A percentile compares a stretch with the other conserved stretches of the same genome.
Evolutionary conservation across 2,113 vertebrate genomes (phyloP).

Genomic region (Meriones unguiculatus): DNA sequence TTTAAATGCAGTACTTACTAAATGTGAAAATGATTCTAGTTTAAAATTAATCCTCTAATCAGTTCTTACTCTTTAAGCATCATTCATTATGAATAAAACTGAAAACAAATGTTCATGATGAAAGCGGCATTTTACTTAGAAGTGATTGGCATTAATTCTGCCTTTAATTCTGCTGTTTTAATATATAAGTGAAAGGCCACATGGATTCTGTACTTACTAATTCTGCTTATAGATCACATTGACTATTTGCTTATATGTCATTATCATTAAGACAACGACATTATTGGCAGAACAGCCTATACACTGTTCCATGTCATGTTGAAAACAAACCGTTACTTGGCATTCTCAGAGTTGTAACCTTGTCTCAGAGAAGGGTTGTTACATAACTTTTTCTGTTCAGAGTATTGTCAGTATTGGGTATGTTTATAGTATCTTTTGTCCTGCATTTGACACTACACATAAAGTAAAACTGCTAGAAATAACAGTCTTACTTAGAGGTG

Average conservation of each 20-base stretch:
- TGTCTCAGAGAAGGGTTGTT: slow-evolving; percentile 75
- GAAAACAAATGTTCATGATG: slow-evolving; percentile 50
- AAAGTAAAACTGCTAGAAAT: slow-evolving; percentile 44
- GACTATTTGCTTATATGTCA: slow-evolving; percentile 13
- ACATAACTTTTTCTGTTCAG: slow-evolving; percentile 68
- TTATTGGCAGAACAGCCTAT: neutral
- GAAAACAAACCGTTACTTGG: neutral
- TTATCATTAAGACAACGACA: neutral
- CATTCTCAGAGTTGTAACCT: slow-evolving; percentile 75
- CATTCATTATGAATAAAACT: slow-evolving; percentile 55
- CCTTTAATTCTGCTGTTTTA: neutral
- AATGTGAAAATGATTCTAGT: slow-evolving; percentile 39
- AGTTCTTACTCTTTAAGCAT: slow-evolving; percentile 63
- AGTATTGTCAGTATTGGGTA: slow-evolving; percentile 44
- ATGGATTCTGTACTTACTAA: slow-evolving; percentile 39
- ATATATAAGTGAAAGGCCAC: slow-evolving; percentile 41
- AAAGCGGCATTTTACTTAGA: slow-evolving; percentile 33
- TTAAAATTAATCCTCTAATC: slow-evolving; percentile 67
- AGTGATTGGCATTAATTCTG: slow-evolving; percentile 35
- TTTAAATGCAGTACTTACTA: slow-evolving; percentile 55
- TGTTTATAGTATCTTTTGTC: slow-evolving; percentile 45
- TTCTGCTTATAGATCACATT: slow-evolving; percentile 43
- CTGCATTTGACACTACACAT: neutral
- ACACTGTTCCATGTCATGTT: neutral
- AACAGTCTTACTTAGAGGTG: slow-evolving; percentile 37